A percentile compares a stretch with the other conserved stretches of the same genome.
phyloP scores from a whole-genome alignment of 2,113 vertebrate species.

The Macaca fascicularis region T2T-MFA8v1.1 NC_088376.1:395001-395500 shows the following conservation, averaged over 20 bases:
- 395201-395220: background rate
- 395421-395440: conserved; percentile 45
- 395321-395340: no score
- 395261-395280: no score
- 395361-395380: background rate
- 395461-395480: background rate
- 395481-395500: background rate
- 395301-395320: fast-evolving
- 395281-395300: background rate
- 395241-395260: no score
- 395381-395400: background rate
- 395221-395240: no score
- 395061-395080: no score
- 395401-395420: background rate
- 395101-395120: background rate
- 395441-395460: conserved; percentile 40
- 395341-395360: background rate
- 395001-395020: no score
- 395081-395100: no score
- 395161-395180: no score
- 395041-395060: background rate
- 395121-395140: no score
- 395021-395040: no score
- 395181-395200: no score
- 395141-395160: no score